These are phyloP conservation scores for Cephus cinctus DNA, from an alignment of 1,140 invertebrate species.

Conservation along the genomic window DNA sequence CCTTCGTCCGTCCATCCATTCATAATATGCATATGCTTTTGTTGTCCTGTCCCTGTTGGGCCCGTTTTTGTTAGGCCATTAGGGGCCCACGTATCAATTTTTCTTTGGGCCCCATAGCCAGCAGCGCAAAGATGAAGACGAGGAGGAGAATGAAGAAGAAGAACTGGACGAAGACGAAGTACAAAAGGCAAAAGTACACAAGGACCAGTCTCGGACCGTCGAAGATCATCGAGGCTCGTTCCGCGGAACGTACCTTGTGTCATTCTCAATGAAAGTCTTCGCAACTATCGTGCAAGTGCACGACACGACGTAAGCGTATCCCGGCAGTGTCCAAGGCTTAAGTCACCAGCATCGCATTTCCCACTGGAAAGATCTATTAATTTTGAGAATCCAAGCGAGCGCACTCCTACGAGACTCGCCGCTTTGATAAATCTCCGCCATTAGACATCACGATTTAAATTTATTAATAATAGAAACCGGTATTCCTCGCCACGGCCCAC, in stretches of 20 bases:
- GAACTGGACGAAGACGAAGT: conserved; percentile 3
- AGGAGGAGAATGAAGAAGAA: background rate
- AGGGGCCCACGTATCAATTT: conserved; percentile 53
- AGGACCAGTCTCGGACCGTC: conserved; percentile 2
- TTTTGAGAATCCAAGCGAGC: conserved; percentile 21
- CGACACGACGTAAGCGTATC: no score
- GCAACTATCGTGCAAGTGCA: no score
- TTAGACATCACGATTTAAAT: conserved; percentile 27
- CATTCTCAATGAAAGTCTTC: no score
- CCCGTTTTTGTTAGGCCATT: conserved; percentile 45
- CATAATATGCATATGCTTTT: conserved; percentile 52
- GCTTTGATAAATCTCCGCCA: conserved; percentile 15
- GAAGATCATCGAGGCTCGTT: conserved; percentile 6
- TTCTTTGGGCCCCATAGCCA: conserved; percentile 30
- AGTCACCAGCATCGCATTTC: no score
- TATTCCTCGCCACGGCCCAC: conserved; percentile 16
- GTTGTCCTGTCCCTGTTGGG: conserved; percentile 42
- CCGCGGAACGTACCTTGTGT: no score
- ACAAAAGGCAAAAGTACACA: background rate
- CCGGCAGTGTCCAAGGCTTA: no score
- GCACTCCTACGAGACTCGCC: background rate
- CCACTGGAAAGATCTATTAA: conserved; percentile 28
- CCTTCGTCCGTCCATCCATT: conserved; percentile 44
- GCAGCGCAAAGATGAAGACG: conserved; percentile 14
- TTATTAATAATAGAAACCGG: conserved; percentile 37